Evolutionary conservation across 2,888 invertebrate genomes (phyloP).

Genomic region (Agrotis segetum): DNA sequence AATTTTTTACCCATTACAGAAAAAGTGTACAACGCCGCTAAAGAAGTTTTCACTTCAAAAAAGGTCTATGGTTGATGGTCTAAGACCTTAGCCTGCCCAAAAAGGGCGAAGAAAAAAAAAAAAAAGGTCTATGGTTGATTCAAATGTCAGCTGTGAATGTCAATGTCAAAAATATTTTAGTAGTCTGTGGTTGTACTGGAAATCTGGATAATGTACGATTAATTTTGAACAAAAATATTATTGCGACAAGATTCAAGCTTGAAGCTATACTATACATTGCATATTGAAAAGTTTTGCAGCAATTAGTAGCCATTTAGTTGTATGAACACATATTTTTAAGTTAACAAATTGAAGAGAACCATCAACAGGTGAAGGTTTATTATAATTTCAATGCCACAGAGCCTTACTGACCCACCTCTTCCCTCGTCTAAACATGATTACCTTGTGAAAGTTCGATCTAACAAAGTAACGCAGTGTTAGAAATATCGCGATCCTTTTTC

Average conservation of each 20-base stretch:
- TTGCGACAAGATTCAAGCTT: constrained; percentile 36
- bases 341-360: constrained; percentile 32
- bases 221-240: constrained; percentile 60
- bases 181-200: constrained; percentile 25
- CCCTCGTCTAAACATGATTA: constrained; percentile 66
- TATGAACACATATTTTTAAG: constrained; percentile 10
- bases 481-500: constrained; percentile 12
- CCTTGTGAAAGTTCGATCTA: constrained; percentile 79
- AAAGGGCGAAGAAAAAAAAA: too few species aligned
- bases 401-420: constrained; percentile 62
- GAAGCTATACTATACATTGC: constrained; percentile 1
- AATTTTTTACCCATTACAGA: too few species aligned
- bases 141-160: neutral
- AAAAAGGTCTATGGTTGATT: too few species aligned
- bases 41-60: too few species aligned
- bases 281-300: neutral
- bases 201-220: constrained; percentile 1
- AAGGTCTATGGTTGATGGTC: too few species aligned
- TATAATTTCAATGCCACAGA: constrained; percentile 65
- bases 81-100: too few species aligned
- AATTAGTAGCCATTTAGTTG: constrained; percentile 3
- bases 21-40: too few species aligned
- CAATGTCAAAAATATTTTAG: constrained; percentile 19
- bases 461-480: constrained; percentile 66
- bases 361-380: constrained; percentile 70